Base-by-base conservation (phyloP, 2,888 invertebrate species). In the Lagria hirta region DNA sequence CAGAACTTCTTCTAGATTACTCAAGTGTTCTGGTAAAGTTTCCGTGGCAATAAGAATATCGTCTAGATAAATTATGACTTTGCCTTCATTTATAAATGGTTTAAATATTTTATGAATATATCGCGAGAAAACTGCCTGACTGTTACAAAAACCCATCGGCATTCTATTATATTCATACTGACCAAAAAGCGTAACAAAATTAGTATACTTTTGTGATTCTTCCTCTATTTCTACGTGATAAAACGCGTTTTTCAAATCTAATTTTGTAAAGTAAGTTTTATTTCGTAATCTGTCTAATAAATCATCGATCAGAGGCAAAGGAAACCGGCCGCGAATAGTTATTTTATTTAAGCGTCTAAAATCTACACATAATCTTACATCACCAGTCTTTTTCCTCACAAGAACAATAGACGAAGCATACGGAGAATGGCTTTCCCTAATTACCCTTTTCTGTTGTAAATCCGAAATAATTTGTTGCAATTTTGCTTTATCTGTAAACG, bases 231-330 rank as follows among this genome's bases (percentile, higher is more conserved):
- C 24, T 7, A 65, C 50, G 23, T 64, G 63, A 30, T 62, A 49
- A 28, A 61, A 66, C 1, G 52, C 62, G 46, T 54, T 55, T 29
- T 54, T 55, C n/a, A 66, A 43, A 47, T 65, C 63, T 11, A 66
- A 37, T 5, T 24, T 52, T 3, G 57, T 55, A 48, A 55, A 64
- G 43, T 48, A 57, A 13, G 29, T 49, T 43, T 62, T 55, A 11
- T 50, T 44, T 15, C 52, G 48, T 21, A 64, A 43, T 4, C 36
- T 16, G 22, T 66, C 61, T 8, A 64, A 14, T 5, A 54, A 48
- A 23, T 60, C 59, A n/a, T 60, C 59, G 2, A 62, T 59, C 3
- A 61, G 17, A 0, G 60, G 60, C 1, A 51, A 8, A 1, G 58
- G 56, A 12, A 42, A 60, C 20, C 52, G 48, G 12, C 58, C 55